These are phyloP conservation scores for Temnothorax curvispinosus DNA, from an alignment of 1,140 invertebrate genomes.

Conservation along the genomic window DNA sequence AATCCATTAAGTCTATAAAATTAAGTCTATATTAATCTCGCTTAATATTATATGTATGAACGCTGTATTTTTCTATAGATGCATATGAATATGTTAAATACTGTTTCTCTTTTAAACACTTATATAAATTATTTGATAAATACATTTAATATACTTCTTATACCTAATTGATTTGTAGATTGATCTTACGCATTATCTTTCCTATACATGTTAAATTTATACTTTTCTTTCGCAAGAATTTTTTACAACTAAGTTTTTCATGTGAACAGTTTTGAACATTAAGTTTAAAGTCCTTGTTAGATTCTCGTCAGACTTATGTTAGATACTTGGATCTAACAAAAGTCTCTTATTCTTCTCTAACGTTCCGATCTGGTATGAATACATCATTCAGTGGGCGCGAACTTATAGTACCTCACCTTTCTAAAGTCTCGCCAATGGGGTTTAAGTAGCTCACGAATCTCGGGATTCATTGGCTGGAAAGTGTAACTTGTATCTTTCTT, in stretches of 20 bases:
- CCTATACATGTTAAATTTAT: not conserved
- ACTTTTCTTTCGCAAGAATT: not conserved
- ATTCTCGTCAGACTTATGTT: not conserved
- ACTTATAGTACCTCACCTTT: constrained; percentile 79
- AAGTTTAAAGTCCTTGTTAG: constrained; percentile 1
- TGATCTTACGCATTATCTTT: not conserved
- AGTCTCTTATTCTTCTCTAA: not conserved
- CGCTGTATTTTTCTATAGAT: not conserved
- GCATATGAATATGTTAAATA: not conserved
- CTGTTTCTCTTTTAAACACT: not conserved
- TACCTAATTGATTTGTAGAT: not conserved
- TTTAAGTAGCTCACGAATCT: constrained; percentile 74
- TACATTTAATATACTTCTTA: not conserved
- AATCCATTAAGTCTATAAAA: not conserved
- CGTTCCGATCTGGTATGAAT: constrained; percentile 44
- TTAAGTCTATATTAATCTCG: not conserved
- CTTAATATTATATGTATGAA: not conserved
- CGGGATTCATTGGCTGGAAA: constrained; percentile 75
- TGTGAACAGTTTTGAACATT: not conserved
- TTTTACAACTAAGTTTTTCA: not conserved
- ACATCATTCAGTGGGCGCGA: constrained; percentile 52
- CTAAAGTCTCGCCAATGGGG: constrained; percentile 73
- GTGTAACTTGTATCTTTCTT: constrained; percentile 67
- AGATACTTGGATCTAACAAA: constrained; percentile 1
- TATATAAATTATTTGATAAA: not conserved